Percentiles rank a stretch among this genome's conserved stretches.
Conservation (phyloP, 2,113 vertebrate species). For the Peucedramus taeniatus region DNA sequence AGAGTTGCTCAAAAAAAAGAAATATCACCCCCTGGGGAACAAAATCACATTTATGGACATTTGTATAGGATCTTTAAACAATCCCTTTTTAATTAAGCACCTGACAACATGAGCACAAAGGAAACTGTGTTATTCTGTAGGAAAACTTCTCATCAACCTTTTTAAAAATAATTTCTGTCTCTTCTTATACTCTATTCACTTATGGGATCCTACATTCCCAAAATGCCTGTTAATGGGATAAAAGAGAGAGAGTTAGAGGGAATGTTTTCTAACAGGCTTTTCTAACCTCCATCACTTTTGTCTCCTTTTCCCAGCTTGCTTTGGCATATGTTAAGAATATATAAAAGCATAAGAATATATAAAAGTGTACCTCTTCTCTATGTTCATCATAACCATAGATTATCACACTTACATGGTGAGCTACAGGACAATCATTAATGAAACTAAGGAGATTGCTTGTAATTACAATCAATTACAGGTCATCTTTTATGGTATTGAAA, state of each 20-base stretch:
- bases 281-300: not conserved
- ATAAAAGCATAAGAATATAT: not conserved
- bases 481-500: not conserved
- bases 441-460: not conserved
- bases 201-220: not conserved
- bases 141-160: not conserved
- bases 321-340: not conserved
- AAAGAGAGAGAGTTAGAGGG: not conserved
- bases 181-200: not conserved
- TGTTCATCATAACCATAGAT: not conserved
- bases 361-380: not conserved
- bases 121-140: not conserved
- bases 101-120: not conserved
- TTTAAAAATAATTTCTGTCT: not conserved
- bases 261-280: not conserved
- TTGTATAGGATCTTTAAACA: not conserved
- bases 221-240: not conserved
- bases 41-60: not conserved
- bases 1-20: not conserved
- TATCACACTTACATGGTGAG: not conserved
- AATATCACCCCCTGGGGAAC: not conserved
- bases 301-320: not conserved
- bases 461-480: not conserved
- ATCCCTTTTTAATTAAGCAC: not conserved
- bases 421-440: not conserved